These are phyloP conservation scores for Tetrao urogallus DNA, from an alignment of 2,113 vertebrate genomes.

Conservation along the genomic window DNA sequence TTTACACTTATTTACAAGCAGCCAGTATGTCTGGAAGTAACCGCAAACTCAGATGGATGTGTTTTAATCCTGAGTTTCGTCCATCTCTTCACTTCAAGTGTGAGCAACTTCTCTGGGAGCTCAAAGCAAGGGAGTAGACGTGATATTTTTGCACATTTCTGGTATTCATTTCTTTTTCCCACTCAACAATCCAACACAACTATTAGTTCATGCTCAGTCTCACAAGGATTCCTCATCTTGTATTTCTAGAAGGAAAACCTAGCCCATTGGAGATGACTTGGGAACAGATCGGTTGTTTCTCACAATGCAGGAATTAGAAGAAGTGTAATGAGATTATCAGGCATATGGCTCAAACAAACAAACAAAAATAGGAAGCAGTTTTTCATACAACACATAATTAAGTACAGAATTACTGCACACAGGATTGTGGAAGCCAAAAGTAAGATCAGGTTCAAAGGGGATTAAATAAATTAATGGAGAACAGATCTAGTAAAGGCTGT, in stretches of 20 bases:
- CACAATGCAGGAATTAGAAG: not conserved
- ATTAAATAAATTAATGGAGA: slow-evolving; percentile 38
- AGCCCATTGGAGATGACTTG: not conserved
- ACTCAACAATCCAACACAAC: not conserved
- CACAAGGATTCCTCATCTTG: not conserved
- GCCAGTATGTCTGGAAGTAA: not conserved
- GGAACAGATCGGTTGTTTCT: not conserved
- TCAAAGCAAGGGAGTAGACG: not conserved
- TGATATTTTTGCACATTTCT: not conserved
- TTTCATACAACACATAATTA: slow-evolving; percentile 34
- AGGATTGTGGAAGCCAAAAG: not conserved
- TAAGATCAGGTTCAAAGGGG: not conserved
- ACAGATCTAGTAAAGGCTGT: slow-evolving; percentile 6
- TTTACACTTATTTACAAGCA: not conserved
- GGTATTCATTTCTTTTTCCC: not conserved
- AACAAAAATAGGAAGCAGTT: slow-evolving; percentile 37
- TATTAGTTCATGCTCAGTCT: not conserved
- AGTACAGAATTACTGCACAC: not conserved
- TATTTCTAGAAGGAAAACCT: not conserved
- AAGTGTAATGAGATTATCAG: slow-evolving; percentile 21
- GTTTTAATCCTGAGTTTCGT: not conserved
- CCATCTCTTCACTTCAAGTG: not conserved
- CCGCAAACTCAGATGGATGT: not conserved
- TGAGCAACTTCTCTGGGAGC: not conserved
- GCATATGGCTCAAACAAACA: not conserved